Evolutionary conservation across 2,113 vertebrate species (phyloP).

Genomic region (Hydropotes inermis): DNA sequence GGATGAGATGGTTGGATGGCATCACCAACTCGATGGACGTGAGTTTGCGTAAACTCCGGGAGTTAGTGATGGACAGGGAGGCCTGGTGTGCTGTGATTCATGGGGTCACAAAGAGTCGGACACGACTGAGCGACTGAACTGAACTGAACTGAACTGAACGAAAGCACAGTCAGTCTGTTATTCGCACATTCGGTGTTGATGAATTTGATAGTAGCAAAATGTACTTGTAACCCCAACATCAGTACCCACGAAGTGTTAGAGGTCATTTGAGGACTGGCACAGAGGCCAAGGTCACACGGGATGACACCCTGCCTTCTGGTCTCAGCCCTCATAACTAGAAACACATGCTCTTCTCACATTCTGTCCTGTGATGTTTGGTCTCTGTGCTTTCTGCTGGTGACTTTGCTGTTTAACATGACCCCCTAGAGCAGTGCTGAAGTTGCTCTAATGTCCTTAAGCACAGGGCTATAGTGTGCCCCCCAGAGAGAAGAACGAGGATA

Average conservation of each 20-base stretch:
- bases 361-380: neutral
- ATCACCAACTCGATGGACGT: no score
- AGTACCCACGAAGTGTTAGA: neutral
- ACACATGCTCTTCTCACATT: neutral
- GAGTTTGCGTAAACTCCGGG: no score
- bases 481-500: fast-evolving
- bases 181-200: neutral
- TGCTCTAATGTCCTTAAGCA: fast-evolving
- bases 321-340: no score
- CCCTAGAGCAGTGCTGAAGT: neutral
- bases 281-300: neutral
- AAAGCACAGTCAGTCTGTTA: neutral
- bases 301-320: neutral
- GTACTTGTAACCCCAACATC: neutral
- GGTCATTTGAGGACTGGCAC: no score
- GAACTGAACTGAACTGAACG: no score
- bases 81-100: no score
- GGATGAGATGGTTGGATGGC: no score
- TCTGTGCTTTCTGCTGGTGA: neutral
- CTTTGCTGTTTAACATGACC: neutral
- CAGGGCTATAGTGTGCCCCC: neutral
- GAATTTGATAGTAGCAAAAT: neutral
- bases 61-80: no score
- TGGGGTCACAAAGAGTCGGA: no score
- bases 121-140: no score